Percentiles rank a stretch among this genome's conserved stretches.
phyloP scores from a whole-genome alignment of 1,140 invertebrate genomes.

The Lysiphlebus fabarum region DNA sequence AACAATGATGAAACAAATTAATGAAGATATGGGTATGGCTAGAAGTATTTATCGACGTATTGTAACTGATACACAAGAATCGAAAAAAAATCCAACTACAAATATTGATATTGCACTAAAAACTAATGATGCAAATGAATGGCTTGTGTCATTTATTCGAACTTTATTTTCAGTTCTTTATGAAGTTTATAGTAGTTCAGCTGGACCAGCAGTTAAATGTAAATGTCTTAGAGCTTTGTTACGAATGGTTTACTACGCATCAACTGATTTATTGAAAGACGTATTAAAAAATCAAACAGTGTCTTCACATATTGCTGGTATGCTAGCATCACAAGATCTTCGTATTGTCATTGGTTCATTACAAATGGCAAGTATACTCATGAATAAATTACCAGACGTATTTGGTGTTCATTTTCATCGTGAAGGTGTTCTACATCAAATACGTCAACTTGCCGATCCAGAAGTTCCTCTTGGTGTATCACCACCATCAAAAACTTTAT shows the following conservation, averaged over 20 bases:
- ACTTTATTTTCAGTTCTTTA: constrained; percentile 89
- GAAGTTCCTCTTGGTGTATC: constrained; percentile 62
- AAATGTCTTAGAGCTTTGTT: constrained; percentile 93
- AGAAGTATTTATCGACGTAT: constrained; percentile 80
- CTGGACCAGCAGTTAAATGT: constrained; percentile 93
- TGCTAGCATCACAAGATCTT: constrained; percentile 94
- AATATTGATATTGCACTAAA: constrained; percentile 52
- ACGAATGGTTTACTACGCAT: constrained; percentile 93
- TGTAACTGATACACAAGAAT: constrained; percentile 50
- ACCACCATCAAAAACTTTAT: constrained; percentile 54
- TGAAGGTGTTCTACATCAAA: constrained; percentile 92
- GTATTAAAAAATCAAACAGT: constrained; percentile 91
- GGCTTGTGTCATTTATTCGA: constrained; percentile 70
- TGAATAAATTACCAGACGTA: constrained; percentile 91
- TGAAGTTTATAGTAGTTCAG: constrained; percentile 96
- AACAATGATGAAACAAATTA: constrained; percentile 96
- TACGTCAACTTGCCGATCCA: constrained; percentile 73
- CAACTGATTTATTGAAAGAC: constrained; percentile 78
- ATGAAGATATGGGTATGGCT: constrained; percentile 93
- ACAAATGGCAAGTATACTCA: constrained; percentile 93
- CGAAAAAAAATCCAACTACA: constrained; percentile 43
- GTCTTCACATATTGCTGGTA: constrained; percentile 94
- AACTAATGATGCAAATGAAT: constrained; percentile 53
- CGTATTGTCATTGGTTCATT: constrained; percentile 95
- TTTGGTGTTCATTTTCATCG: constrained; percentile 93